Percentiles rank a stretch among this genome's conserved stretches.
These are phyloP conservation scores for Rhyacophila evoluta DNA, from an alignment of 2,888 invertebrate species.

Conservation along the genomic window DNA sequence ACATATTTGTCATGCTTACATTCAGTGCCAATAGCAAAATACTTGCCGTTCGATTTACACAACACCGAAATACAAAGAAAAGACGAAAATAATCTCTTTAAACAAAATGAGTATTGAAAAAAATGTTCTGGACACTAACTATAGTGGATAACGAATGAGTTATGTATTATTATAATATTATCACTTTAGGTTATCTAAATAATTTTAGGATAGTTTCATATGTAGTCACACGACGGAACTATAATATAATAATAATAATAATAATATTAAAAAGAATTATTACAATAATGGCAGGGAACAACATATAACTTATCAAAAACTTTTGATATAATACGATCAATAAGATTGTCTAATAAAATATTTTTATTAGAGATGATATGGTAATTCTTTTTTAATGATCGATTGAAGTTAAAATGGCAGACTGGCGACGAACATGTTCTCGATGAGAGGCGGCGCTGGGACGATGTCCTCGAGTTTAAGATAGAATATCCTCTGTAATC, in stretches of 20 bases:
- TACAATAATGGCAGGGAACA: conserved; percentile 20
- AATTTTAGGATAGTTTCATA: conserved; percentile 17
- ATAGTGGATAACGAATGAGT: neutral
- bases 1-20: neutral
- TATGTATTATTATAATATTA: neutral
- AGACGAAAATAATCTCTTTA: conserved; percentile 2
- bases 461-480: conserved; percentile 92
- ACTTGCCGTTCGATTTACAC: neutral
- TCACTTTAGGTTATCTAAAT: conserved; percentile 3
- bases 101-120: neutral
- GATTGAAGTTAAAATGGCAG: conserved; percentile 82
- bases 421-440: conserved; percentile 95
- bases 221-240: neutral
- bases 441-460: conserved; percentile 92
- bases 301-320: neutral
- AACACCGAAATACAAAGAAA: conserved; percentile 21
- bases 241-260: neutral
- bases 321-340: neutral
- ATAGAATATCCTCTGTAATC: conserved; percentile 94
- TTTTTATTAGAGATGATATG: conserved; percentile 16
- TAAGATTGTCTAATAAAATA: neutral
- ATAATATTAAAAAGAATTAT: neutral
- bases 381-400: conserved; percentile 23
- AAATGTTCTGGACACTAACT: neutral
- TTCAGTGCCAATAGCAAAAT: neutral